These are phyloP conservation scores for Lepisosteus oculatus DNA, from an alignment of 2,113 vertebrate species.

Conservation along the genomic window DNA sequence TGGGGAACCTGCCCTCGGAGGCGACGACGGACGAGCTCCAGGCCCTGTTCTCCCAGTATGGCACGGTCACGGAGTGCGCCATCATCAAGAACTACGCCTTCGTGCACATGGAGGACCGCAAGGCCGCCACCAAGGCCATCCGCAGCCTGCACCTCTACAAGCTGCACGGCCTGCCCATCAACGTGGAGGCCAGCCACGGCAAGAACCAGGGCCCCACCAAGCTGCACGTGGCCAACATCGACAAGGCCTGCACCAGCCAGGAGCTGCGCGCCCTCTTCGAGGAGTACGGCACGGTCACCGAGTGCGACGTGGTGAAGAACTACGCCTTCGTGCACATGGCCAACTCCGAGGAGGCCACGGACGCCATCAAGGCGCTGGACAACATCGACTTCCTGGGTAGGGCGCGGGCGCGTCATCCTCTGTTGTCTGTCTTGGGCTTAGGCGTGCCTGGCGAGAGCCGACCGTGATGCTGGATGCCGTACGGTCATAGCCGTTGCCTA, in stretches of 20 bases:
- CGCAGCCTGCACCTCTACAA: constrained; percentile 62
- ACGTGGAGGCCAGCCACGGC: constrained; percentile 69
- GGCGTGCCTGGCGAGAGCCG: no score
- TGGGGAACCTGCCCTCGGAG: constrained; percentile 69
- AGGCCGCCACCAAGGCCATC: constrained; percentile 70
- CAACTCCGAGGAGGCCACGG: constrained; percentile 70
- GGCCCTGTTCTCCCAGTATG: constrained; percentile 62
- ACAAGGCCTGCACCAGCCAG: constrained; percentile 55
- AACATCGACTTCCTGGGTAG: constrained; percentile 71
- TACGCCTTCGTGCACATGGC: constrained; percentile 76
- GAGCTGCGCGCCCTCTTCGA: constrained; percentile 68
- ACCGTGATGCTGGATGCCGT: no score
- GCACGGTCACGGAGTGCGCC: constrained; percentile 68
- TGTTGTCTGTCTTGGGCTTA: no score
- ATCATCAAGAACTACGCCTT: constrained; percentile 77
- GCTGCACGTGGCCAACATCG: constrained; percentile 71
- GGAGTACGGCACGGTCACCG: constrained; percentile 67
- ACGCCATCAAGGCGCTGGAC: constrained; percentile 68
- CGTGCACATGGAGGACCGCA: constrained; percentile 76
- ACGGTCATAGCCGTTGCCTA: no score
- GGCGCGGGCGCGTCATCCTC: not conserved
- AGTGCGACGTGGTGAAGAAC: constrained; percentile 71
- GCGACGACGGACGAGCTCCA: constrained; percentile 65
- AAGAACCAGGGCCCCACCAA: constrained; percentile 67
- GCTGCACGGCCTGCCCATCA: constrained; percentile 66